Percentiles rank a stretch among this genome's conserved stretches.
Evolutionary conservation across 2,113 vertebrate species (phyloP).

Genomic region (Chitala chitala): DNA sequence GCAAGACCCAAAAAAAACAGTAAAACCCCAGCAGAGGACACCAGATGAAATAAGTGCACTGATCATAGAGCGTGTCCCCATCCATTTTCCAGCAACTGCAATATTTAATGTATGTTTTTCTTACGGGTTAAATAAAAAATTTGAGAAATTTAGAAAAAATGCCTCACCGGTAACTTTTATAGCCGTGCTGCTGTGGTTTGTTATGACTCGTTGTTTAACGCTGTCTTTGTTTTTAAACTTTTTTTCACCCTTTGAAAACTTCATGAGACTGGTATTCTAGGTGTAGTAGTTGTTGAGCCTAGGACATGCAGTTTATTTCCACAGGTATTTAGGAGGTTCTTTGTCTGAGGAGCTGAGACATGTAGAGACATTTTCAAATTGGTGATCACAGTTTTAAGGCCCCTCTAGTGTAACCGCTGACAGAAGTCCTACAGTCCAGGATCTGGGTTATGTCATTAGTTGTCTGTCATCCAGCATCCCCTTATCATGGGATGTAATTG

Average conservation of each 20-base stretch:
- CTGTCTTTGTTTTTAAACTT: not conserved
- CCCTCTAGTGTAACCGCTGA: not conserved
- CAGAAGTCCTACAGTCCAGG: not conserved
- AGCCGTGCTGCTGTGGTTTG: not conserved
- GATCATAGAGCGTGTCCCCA: too few species aligned
- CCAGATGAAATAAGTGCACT: too few species aligned
- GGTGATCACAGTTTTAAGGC: not conserved
- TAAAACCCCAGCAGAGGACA: not conserved
- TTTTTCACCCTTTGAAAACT: not conserved
- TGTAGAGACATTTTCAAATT: not conserved
- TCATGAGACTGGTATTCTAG: too few species aligned
- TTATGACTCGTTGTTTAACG: not conserved
- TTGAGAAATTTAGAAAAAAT: too few species aligned
- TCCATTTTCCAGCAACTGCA: not conserved
- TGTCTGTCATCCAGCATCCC: not conserved
- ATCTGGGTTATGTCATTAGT: not conserved
- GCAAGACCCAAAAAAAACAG: not conserved
- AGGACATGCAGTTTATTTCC: constrained; percentile 2
- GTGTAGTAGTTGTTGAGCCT: not conserved
- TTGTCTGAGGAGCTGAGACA: not conserved
- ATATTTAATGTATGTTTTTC: constrained; percentile 11
- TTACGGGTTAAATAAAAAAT: not conserved
- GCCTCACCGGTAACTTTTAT: too few species aligned
- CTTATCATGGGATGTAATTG: too few species aligned
- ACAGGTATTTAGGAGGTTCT: not conserved